Conservation (phyloP, 2,888 invertebrate species). For the Cataglyphis altisquamis region DNA sequence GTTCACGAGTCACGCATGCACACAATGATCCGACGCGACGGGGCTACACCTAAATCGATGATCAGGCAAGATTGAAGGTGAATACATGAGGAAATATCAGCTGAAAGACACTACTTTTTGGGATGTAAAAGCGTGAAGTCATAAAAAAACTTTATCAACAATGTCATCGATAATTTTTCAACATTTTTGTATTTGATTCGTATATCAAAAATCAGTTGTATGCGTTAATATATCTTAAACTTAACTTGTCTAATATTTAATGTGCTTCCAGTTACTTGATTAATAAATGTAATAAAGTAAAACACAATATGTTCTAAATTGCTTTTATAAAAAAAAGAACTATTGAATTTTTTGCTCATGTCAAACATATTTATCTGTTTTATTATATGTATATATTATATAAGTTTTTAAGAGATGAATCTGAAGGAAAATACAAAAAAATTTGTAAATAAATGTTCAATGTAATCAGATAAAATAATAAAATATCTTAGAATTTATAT, state of each 20-base stretch:
- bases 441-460: neutral
- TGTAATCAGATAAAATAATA: neutral
- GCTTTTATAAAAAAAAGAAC: neutral
- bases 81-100: neutral
- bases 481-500: neutral
- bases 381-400: neutral
- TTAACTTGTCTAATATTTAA: no score
- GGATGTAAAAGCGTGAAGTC: neutral
- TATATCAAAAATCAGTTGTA: neutral
- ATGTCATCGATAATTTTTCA: constrained; percentile 2
- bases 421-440: no score
- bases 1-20: neutral
- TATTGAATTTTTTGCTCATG: neutral
- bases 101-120: neutral
- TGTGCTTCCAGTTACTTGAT: neutral
- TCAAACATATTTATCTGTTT: neutral
- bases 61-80: constrained; percentile 4
- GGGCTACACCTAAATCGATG: neutral
- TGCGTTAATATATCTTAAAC: neutral
- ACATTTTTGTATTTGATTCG: neutral
- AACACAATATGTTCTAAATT: neutral
- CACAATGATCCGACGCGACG: neutral
- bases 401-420: neutral
- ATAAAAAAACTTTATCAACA: neutral
- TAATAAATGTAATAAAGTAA: neutral